Conservation (phyloP, 2,888 invertebrate genomes). For the Pelosia muscerda region DNA sequence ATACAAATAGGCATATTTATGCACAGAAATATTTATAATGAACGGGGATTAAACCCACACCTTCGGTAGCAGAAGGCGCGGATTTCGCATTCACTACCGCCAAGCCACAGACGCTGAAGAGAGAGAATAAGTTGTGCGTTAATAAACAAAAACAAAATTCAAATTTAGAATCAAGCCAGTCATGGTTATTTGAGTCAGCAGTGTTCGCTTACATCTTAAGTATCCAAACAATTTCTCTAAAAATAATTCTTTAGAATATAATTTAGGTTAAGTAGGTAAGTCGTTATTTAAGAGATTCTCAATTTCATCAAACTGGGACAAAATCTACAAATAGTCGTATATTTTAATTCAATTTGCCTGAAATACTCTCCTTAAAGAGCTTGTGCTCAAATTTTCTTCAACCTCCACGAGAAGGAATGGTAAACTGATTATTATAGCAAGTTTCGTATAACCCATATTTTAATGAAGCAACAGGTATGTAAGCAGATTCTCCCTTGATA, state of each 20-base stretch:
- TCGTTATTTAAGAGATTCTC: conserved; percentile 5
- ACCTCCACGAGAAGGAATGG: neutral
- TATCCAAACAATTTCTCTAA: neutral
- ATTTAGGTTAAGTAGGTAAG: neutral
- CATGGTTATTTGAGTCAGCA: neutral
- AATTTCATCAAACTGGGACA: neutral
- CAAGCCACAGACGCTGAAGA: too few relatives aligned
- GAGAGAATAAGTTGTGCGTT: too few relatives aligned
- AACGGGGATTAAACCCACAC: too few relatives aligned
- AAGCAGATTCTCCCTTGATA: neutral
- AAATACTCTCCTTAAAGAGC: neutral
- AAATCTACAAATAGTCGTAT: neutral
- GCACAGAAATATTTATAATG: too few relatives aligned
- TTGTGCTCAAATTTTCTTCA: neutral
- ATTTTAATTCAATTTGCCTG: neutral
- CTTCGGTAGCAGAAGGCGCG: too few relatives aligned
- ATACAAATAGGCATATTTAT: too few relatives aligned
- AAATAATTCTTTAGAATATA: conserved; percentile 6
- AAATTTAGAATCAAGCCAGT: neutral
- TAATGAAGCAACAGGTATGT: neutral
- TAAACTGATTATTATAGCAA: neutral
- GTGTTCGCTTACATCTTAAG: neutral
- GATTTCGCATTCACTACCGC: too few relatives aligned
- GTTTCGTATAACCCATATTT: conserved; percentile 1
- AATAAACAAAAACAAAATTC: neutral